Conservation (phyloP, 2,888 invertebrate species). For the Schizotus pectinicornis region DNA sequence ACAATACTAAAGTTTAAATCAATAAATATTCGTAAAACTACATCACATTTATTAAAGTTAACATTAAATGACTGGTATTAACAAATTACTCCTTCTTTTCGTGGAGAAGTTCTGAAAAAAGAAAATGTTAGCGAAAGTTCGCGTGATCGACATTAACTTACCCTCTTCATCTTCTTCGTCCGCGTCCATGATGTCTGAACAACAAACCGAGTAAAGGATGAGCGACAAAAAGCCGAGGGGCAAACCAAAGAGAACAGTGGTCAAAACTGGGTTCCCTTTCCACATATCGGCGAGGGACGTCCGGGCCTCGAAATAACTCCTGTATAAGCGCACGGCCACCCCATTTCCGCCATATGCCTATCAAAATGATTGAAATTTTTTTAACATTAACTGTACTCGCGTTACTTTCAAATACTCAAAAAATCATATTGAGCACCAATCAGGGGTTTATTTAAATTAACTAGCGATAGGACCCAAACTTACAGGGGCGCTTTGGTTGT, state of each 20-base stretch:
- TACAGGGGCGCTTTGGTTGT: slow-evolving; percentile 80
- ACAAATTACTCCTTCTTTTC: slow-evolving; percentile 59
- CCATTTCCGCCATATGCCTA: slow-evolving; percentile 87
- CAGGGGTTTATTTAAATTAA: too few relatives aligned
- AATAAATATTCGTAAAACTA: too few relatives aligned
- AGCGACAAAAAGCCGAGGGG: slow-evolving; percentile 92
- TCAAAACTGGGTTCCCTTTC: slow-evolving; percentile 91
- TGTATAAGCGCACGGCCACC: slow-evolving; percentile 75
- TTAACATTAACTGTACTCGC: background rate
- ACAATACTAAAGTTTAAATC: too few relatives aligned
- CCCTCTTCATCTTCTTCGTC: slow-evolving; percentile 77
- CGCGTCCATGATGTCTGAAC: slow-evolving; percentile 93
- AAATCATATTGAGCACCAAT: background rate
- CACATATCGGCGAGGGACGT: slow-evolving; percentile 85
- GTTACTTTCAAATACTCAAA: background rate
- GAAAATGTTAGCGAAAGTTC: slow-evolving; percentile 18
- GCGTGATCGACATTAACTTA: slow-evolving; percentile 34
- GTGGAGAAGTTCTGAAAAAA: slow-evolving; percentile 49
- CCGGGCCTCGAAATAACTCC: slow-evolving; percentile 84
- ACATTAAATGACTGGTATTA: slow-evolving; percentile 4
- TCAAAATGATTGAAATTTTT: slow-evolving; percentile 39
- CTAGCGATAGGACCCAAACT: slow-evolving; percentile 45
- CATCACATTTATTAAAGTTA: background rate
- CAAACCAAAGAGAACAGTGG: slow-evolving; percentile 90
- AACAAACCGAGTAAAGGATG: slow-evolving; percentile 95